Evolutionary conservation across 2,797 vertebrate species (phyloP).

Genomic region (Vultur gryphus): DNA sequence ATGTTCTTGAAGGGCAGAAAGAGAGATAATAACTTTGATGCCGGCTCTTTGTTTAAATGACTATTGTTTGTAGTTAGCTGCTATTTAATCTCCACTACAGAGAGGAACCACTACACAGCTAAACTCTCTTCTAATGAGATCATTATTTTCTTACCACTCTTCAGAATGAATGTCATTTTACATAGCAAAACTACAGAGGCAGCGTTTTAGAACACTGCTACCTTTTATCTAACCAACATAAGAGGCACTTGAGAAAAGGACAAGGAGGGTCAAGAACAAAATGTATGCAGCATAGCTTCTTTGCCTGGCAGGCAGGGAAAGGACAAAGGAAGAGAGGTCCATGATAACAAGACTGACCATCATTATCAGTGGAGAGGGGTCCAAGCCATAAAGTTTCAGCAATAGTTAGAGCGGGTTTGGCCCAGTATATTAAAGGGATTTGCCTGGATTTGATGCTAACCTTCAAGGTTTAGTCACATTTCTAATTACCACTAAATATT

Average conservation of each 20-base stretch:
- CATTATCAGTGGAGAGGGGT: slow-evolving; percentile 24
- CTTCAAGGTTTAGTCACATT: neutral
- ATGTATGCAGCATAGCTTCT: slow-evolving; percentile 51
- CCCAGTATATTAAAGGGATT: neutral
- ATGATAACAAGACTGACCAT: slow-evolving; percentile 43
- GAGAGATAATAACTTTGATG: slow-evolving; percentile 64
- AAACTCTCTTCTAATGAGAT: slow-evolving; percentile 69
- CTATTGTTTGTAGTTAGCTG: slow-evolving; percentile 75
- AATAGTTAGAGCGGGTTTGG: neutral
- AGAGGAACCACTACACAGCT: slow-evolving; percentile 70
- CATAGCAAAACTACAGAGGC: slow-evolving; percentile 67
- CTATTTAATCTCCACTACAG: slow-evolving; percentile 72
- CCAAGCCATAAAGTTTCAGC: neutral
- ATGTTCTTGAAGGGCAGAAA: slow-evolving; percentile 66
- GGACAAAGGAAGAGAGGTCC: slow-evolving; percentile 51
- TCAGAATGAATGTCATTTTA: slow-evolving; percentile 70
- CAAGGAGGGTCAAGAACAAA: slow-evolving; percentile 70
- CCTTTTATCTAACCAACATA: slow-evolving; percentile 71
- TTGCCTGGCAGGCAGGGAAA: slow-evolving; percentile 58
- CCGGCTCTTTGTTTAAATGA: slow-evolving; percentile 59
- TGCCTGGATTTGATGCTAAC: neutral
- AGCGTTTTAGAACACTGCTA: slow-evolving; percentile 65
- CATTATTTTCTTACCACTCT: slow-evolving; percentile 71
- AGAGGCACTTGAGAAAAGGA: slow-evolving; percentile 72
- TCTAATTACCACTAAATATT: neutral